phyloP scores from a whole-genome alignment of 1,140 invertebrate genomes.

The Cyclargus thomasi region DNA sequence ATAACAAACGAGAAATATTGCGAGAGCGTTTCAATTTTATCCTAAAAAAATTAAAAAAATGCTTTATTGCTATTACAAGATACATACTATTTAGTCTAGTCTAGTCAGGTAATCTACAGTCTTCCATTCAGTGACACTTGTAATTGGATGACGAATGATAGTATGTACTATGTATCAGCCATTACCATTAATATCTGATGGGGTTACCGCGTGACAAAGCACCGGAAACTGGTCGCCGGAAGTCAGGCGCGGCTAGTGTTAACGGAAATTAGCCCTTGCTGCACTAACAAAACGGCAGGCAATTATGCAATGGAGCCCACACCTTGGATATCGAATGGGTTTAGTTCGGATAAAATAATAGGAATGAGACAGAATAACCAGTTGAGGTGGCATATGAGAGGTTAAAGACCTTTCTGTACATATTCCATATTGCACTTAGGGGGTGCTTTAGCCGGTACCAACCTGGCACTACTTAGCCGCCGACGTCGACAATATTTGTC shows the following conservation, averaged over 20 bases:
- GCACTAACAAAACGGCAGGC: not conserved
- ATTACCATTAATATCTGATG: constrained; percentile 28
- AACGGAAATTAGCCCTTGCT: constrained; percentile 2
- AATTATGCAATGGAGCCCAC: not conserved
- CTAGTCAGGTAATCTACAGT: no score
- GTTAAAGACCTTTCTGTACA: not conserved
- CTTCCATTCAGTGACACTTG: not conserved
- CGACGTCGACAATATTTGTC: no score
- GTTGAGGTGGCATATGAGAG: not conserved
- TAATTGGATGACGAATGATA: not conserved
- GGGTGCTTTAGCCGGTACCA: no score
- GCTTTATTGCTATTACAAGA: no score
- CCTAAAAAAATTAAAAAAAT: no score
- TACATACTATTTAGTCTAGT: no score
- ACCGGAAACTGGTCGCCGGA: constrained; percentile 40
- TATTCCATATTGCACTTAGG: no score
- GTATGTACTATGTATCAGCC: constrained; percentile 5
- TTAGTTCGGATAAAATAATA: not conserved
- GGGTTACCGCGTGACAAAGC: constrained; percentile 39
- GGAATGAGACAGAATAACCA: not conserved
- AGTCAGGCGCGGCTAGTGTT: constrained; percentile 34
- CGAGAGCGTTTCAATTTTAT: no score
- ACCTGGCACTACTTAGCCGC: no score
- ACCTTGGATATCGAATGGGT: not conserved
- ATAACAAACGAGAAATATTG: no score